Evolutionary conservation across 2,113 vertebrate species (phyloP).

Genomic region (Dunckerocampus dactyliophorus): DNA sequence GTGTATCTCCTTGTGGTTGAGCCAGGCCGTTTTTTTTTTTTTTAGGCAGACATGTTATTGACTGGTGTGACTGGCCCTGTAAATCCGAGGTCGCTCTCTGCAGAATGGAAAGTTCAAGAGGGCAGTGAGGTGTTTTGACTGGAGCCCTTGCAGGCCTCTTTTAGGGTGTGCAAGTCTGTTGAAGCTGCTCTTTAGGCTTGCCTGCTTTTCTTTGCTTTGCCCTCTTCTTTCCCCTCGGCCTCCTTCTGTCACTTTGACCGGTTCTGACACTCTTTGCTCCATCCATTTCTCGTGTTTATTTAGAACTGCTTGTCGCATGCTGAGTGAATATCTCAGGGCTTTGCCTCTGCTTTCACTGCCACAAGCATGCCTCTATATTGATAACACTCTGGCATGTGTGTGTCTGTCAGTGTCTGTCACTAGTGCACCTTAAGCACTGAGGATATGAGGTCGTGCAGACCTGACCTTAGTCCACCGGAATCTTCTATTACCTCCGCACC

Average conservation of each 20-base stretch:
- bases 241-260: conserved; percentile 22
- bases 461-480: conserved; percentile 64
- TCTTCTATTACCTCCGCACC: conserved; percentile 45
- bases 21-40: conserved; percentile 32
- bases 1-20: conserved; percentile 24
- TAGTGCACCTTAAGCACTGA: conserved; percentile 32
- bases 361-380: conserved; percentile 49
- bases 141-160: conserved; percentile 50
- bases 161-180: conserved; percentile 46
- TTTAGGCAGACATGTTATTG: conserved; percentile 46
- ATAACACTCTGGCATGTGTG: conserved; percentile 48
- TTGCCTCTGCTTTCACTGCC: conserved; percentile 44
- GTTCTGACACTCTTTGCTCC: conserved; percentile 11
- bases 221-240: conserved; percentile 16
- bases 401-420: conserved; percentile 54
- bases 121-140: conserved; percentile 62
- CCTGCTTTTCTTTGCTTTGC: conserved; percentile 38
- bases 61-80: conserved; percentile 40
- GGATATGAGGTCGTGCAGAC: conserved; percentile 59
- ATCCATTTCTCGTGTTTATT: conserved; percentile 54
- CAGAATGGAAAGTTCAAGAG: conserved; percentile 58
- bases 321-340: conserved; percentile 56
- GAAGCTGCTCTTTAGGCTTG: conserved; percentile 38
- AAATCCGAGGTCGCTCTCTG: conserved; percentile 29
- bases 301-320: conserved; percentile 46